Conservation (phyloP, 2,797 vertebrate species). For the Dryobates pubescens region DNA sequence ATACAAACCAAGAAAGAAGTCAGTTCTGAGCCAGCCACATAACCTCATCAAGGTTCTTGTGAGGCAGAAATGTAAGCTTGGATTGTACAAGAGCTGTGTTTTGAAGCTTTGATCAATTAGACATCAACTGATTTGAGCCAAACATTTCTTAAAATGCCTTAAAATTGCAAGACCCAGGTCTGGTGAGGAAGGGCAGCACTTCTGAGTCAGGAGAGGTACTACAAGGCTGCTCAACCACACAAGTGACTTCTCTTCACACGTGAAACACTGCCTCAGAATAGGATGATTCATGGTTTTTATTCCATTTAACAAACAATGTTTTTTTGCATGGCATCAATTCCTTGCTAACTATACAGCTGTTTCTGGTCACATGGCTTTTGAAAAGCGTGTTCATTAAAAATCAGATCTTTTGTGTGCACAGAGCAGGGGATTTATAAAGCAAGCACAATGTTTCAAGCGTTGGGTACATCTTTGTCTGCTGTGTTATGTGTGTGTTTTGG, state of each 20-base stretch:
- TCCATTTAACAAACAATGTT: not conserved
- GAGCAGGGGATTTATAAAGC: not conserved
- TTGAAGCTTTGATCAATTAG: not conserved
- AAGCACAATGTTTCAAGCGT: not conserved
- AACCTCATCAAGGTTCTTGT: not conserved
- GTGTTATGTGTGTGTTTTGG: not conserved
- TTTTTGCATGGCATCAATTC: not conserved
- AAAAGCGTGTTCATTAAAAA: constrained; percentile 10
- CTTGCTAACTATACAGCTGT: not conserved
- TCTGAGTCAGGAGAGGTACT: not conserved
- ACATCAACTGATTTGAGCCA: not conserved
- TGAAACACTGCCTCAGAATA: not conserved
- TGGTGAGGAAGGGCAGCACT: not conserved
- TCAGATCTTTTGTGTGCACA: not conserved
- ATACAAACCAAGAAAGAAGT: not conserved
- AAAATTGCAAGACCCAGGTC: not conserved
- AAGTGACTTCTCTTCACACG: not conserved
- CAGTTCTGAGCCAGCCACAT: not conserved
- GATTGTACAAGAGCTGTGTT: not conserved
- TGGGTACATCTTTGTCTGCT: not conserved
- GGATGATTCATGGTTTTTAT: not conserved
- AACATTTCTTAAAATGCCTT: not conserved
- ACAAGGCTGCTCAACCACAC: not conserved
- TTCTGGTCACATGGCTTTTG: not conserved
- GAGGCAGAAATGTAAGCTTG: not conserved